Evolutionary conservation across 2,797 vertebrate species (phyloP).

Genomic region (Pachyuromys duprasi): DNA sequence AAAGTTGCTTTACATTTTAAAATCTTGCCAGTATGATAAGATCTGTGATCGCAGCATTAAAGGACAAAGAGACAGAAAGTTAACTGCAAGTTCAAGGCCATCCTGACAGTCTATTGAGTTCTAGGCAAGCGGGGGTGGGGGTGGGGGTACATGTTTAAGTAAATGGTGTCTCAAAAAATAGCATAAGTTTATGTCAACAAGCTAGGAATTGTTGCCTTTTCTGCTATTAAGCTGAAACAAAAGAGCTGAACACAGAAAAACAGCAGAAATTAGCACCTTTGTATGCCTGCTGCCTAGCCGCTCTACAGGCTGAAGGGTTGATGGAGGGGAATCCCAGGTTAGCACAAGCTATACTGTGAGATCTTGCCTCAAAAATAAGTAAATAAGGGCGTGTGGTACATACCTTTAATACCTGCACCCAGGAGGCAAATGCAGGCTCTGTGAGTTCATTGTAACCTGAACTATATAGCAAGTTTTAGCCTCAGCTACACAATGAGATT

Average conservation of each 20-base stretch:
- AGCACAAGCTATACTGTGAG: background rate
- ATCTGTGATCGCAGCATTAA: background rate
- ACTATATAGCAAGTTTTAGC: background rate
- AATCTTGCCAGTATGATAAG: background rate
- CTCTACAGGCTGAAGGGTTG: background rate
- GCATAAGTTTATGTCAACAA: background rate
- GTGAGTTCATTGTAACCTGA: background rate
- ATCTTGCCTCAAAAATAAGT: background rate
- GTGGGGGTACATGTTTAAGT: background rate
- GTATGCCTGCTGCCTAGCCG: background rate
- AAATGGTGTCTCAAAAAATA: background rate
- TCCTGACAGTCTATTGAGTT: background rate
- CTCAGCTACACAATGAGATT: background rate
- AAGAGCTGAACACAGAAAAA: background rate
- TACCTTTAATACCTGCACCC: background rate
- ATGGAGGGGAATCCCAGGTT: background rate
- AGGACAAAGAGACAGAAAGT: background rate
- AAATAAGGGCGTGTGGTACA: background rate
- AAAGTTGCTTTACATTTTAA: background rate
- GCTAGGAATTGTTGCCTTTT: background rate
- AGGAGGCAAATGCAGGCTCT: background rate
- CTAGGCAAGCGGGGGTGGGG: background rate
- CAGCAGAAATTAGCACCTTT: background rate
- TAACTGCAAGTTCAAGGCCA: background rate
- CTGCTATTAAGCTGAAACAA: background rate